A percentile compares a stretch with the other conserved stretches of the same genome.
phyloP scores from a whole-genome alignment of 2,113 vertebrate genomes.

The Cyrtonyx montezumae region DNA sequence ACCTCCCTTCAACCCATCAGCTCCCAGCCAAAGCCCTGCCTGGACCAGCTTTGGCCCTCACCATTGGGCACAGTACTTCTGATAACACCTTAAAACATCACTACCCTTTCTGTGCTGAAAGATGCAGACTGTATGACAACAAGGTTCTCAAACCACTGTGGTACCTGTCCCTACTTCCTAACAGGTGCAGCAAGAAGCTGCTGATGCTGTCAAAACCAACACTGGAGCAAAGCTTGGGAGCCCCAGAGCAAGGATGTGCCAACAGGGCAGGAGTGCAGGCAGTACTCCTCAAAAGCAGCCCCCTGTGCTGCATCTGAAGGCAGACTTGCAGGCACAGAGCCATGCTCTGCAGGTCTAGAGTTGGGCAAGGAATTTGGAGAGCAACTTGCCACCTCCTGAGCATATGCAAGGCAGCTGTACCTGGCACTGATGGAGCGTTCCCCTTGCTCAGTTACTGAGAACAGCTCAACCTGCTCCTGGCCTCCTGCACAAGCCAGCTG shows the following conservation, averaged over 20 bases:
- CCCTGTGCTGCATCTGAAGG: background rate
- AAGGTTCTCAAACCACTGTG: background rate
- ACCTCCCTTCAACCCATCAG: background rate
- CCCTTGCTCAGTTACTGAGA: background rate
- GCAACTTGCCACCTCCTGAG: background rate
- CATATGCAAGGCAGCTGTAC: background rate
- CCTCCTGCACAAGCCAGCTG: background rate
- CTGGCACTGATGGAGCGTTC: accelerated
- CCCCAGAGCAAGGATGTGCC: accelerated
- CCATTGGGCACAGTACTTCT: accelerated
- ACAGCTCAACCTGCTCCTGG: background rate
- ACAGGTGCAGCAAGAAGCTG: background rate
- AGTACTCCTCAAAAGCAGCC: background rate
- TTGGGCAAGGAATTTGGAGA: background rate
- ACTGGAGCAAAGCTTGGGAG: background rate
- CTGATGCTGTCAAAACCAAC: background rate
- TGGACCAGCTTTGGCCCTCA: background rate
- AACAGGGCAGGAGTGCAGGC: background rate
- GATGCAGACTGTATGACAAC: background rate
- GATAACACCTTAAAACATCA: background rate
- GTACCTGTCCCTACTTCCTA: background rate
- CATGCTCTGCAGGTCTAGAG: background rate
- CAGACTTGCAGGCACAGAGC: background rate
- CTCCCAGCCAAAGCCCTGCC: background rate
- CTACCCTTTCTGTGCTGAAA: background rate